These are phyloP conservation scores for Sapajus apella DNA, from an alignment of 2,113 vertebrate genomes.

Conservation along the genomic window DNA sequence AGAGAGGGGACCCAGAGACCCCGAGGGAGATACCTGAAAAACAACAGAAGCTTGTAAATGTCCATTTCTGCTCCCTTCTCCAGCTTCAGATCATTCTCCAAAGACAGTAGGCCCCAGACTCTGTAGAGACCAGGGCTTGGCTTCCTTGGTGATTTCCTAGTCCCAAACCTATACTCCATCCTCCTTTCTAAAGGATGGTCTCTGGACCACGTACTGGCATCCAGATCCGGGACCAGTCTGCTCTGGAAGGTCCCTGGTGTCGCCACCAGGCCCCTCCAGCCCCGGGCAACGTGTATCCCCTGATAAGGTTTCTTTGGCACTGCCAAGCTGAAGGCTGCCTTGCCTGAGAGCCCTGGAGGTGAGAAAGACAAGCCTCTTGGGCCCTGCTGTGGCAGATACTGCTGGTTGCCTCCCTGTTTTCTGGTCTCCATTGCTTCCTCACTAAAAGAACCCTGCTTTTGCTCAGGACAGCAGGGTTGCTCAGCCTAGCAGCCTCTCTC, in stretches of 20 bases:
- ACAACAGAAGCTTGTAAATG: constrained; percentile 52
- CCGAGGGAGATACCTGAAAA: constrained; percentile 90
- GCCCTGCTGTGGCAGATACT: background rate
- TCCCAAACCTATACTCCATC: background rate
- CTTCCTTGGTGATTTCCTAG: background rate
- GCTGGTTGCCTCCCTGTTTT: background rate
- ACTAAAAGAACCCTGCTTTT: background rate
- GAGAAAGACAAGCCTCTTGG: background rate
- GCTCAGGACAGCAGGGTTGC: background rate
- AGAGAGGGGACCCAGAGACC: constrained; percentile 92
- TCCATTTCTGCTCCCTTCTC: background rate
- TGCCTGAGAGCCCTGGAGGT: background rate
- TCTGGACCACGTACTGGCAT: fast-evolving
- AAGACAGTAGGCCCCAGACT: background rate
- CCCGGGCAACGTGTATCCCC: background rate
- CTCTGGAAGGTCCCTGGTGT: background rate
- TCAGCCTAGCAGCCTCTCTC: background rate
- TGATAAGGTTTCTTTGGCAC: background rate
- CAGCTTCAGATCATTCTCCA: background rate
- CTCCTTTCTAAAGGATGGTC: background rate
- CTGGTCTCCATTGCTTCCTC: background rate
- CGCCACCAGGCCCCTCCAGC: background rate
- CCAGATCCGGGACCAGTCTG: background rate
- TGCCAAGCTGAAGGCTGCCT: background rate
- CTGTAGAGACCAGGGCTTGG: background rate